Evolutionary conservation across 2,797 vertebrate species (phyloP).

Genomic region (Chiropotes sagulatus): DNA sequence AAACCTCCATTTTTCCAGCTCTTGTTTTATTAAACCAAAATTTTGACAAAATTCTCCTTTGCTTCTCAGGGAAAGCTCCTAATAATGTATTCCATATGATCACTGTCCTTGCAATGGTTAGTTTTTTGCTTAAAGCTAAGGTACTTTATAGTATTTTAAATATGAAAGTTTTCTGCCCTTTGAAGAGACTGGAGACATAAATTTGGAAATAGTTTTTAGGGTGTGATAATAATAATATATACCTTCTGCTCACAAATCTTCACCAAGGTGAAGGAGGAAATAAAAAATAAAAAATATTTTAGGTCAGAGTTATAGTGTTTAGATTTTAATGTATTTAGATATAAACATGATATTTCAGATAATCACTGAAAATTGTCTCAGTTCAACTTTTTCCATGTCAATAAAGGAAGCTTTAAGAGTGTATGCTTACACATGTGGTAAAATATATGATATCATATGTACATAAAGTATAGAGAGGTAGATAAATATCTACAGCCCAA

Average conservation of each 20-base stretch:
- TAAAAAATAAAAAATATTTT: constrained; percentile 9
- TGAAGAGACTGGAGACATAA: constrained; percentile 31
- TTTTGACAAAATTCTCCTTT: constrained; percentile 7
- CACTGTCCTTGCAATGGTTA: neutral
- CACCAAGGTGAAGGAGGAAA: neutral
- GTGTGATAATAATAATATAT: neutral
- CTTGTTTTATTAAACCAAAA: constrained; percentile 1
- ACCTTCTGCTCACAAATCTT: constrained; percentile 3
- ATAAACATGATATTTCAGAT: neutral
- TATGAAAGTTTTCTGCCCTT: constrained; percentile 23
- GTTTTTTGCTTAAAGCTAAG: constrained; percentile 47
- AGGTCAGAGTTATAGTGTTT: neutral
- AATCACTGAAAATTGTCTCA: constrained; percentile 18
- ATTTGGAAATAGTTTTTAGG: constrained; percentile 47
- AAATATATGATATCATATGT: neutral
- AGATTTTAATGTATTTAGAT: constrained; percentile 17
- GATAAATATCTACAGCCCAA: neutral
- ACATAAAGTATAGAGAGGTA: neutral
- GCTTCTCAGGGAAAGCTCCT: neutral
- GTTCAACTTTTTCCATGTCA: constrained; percentile 30
- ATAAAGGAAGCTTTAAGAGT: constrained; percentile 21
- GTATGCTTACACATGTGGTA: neutral
- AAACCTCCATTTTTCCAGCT: neutral
- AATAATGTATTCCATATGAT: neutral
- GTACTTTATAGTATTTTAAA: constrained; percentile 41